A percentile compares a stretch with the other conserved stretches of the same genome.
phyloP scores from a whole-genome alignment of 2,113 vertebrate species.

The Gavialis gangeticus region DNA sequence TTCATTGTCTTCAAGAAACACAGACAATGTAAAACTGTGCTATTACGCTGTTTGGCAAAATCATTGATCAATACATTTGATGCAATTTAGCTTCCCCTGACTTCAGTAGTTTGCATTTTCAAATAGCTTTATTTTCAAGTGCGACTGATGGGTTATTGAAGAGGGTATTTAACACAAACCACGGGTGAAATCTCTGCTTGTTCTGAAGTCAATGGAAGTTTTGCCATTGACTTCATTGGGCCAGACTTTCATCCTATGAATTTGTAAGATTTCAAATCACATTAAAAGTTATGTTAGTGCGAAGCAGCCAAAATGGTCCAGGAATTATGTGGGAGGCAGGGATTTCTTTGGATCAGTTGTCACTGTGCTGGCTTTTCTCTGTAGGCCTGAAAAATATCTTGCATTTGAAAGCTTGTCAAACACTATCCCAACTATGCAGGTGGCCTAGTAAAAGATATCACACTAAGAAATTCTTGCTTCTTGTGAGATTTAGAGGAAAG shows the following conservation, averaged over 20 bases:
- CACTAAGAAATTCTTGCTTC: no score
- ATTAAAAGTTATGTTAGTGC: no score
- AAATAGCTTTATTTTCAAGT: neutral
- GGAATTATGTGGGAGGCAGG: no score
- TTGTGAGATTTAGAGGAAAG: neutral
- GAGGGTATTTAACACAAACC: neutral
- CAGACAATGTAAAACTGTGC: rapidly evolving
- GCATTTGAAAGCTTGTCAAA: no score
- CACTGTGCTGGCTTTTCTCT: no score
- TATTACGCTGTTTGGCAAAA: neutral
- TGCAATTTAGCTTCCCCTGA: neutral
- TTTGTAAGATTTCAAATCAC: neutral
- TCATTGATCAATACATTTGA: neutral
- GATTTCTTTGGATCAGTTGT: no score
- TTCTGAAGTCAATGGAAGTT: neutral
- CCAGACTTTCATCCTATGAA: neutral
- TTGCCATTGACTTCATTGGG: neutral
- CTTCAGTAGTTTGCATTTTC: neutral
- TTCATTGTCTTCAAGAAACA: neutral
- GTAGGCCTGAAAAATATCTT: no score
- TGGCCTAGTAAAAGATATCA: no score
- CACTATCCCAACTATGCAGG: no score
- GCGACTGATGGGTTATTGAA: rapidly evolving
- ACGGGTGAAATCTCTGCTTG: rapidly evolving
- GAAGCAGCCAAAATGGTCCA: no score